Evolutionary conservation across 2,113 vertebrate genomes (phyloP).

Genomic region (Alexandromys fortis): DNA sequence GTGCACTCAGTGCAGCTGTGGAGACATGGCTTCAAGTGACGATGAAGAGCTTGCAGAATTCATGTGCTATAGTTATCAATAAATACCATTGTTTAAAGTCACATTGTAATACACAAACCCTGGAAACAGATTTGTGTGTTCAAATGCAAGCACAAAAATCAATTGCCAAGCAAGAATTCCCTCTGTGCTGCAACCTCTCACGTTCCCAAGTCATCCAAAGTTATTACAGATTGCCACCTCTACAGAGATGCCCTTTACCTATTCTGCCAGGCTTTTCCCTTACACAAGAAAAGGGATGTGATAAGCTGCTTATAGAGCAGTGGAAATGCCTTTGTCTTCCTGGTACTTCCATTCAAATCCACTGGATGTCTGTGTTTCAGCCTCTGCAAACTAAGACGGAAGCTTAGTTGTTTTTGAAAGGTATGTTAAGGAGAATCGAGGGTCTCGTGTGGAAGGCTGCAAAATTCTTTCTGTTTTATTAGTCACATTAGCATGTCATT

Average conservation of each 20-base stretch:
- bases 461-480: slow-evolving; percentile 84
- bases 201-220: slow-evolving; percentile 18
- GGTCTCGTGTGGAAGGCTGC: slow-evolving; percentile 57
- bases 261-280: neutral
- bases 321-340: slow-evolving; percentile 34
- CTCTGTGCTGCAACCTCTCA: slow-evolving; percentile 31
- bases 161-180: slow-evolving; percentile 50
- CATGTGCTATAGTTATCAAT: neutral
- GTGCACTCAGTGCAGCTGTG: rapidly evolving
- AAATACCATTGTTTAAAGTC: slow-evolving; percentile 13
- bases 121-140: neutral
- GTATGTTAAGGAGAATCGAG: slow-evolving; percentile 14
- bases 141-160: slow-evolving; percentile 70
- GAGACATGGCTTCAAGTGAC: neutral
- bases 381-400: slow-evolving; percentile 67
- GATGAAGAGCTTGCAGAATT: neutral
- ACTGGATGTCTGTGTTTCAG: neutral
- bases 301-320: neutral
- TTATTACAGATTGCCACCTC: neutral
- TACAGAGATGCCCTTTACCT: neutral
- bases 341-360: slow-evolving; percentile 22
- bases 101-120: neutral
- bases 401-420: slow-evolving; percentile 72
- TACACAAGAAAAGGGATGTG: neutral
- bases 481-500: slow-evolving; percentile 81